Evolutionary conservation across 2,113 vertebrate genomes (phyloP).

Genomic region (Polypterus bichir): DNA sequence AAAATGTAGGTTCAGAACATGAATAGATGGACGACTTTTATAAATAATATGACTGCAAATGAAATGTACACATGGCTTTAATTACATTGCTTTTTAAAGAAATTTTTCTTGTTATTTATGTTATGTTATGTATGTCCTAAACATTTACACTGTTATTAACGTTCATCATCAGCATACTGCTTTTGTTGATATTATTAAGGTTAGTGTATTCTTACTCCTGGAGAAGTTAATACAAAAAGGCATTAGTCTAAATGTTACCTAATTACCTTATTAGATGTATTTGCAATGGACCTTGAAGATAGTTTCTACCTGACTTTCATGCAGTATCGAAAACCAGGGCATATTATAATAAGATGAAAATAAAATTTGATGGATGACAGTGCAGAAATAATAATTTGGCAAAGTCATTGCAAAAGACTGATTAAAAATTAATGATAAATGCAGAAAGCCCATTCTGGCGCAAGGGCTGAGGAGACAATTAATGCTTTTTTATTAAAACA

Average conservation of each 20-base stretch:
- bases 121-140: no score
- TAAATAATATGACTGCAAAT: no score
- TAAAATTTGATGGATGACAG: constrained; percentile 25
- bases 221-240: no score
- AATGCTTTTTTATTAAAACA: constrained; percentile 27
- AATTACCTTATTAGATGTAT: background rate
- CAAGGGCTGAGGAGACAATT: constrained; percentile 47
- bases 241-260: background rate
- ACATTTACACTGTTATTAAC: no score
- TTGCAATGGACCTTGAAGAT: background rate
- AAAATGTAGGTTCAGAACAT: no score
- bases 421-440: constrained; percentile 46
- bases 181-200: no score
- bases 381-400: constrained; percentile 39
- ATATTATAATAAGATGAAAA: constrained; percentile 1
- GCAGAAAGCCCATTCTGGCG: constrained; percentile 27
- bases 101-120: no score
- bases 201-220: no score
- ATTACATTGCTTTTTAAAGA: no score
- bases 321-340: background rate
- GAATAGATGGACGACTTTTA: no score
- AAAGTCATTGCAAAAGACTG: constrained; percentile 33
- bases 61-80: no score
- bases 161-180: no score
- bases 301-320: background rate